Evolutionary conservation across 2,888 invertebrate species (phyloP).

Genomic region (Lathronympha strigana): DNA sequence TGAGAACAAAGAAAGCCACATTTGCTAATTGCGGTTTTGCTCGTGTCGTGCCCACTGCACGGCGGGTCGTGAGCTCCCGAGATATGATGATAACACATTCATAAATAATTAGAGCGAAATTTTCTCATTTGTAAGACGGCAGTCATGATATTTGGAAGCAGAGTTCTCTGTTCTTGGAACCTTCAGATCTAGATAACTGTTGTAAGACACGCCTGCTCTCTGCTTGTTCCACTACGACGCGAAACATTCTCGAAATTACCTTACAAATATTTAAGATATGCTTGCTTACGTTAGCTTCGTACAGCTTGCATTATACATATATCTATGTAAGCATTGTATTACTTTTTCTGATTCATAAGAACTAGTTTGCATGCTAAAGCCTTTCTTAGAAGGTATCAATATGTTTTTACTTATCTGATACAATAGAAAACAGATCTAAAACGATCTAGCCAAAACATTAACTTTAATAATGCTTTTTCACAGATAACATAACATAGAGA

Average conservation of each 20-base stretch:
- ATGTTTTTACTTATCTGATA: too few relatives aligned
- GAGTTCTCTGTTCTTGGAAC: constrained; percentile 78
- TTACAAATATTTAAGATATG: constrained; percentile 40
- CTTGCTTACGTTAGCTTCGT: constrained; percentile 16
- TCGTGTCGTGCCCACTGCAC: constrained; percentile 78
- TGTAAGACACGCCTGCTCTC: constrained; percentile 76
- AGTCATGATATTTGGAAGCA: constrained; percentile 83
- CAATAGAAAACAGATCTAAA: not conserved
- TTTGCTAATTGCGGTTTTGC: constrained; percentile 84
- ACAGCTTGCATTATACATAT: constrained; percentile 9
- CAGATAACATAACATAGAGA: not conserved
- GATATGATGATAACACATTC: constrained; percentile 85
- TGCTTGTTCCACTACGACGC: constrained; percentile 66
- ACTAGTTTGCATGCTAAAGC: too few relatives aligned
- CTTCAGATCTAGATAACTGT: constrained; percentile 75
- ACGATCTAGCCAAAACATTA: not conserved
- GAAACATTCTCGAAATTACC: constrained; percentile 42
- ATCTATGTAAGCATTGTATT: too few relatives aligned
- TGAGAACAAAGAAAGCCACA: constrained; percentile 83
- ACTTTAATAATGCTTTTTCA: constrained; percentile 5
- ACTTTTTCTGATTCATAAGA: too few relatives aligned
- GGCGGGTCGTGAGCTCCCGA: constrained; percentile 81
- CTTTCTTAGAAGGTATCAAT: too few relatives aligned
- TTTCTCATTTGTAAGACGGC: constrained; percentile 84
- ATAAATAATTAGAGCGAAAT: constrained; percentile 85